These are phyloP conservation scores for Volucella bombylans DNA, from an alignment of 2,888 invertebrate genomes.

Conservation along the genomic window DNA sequence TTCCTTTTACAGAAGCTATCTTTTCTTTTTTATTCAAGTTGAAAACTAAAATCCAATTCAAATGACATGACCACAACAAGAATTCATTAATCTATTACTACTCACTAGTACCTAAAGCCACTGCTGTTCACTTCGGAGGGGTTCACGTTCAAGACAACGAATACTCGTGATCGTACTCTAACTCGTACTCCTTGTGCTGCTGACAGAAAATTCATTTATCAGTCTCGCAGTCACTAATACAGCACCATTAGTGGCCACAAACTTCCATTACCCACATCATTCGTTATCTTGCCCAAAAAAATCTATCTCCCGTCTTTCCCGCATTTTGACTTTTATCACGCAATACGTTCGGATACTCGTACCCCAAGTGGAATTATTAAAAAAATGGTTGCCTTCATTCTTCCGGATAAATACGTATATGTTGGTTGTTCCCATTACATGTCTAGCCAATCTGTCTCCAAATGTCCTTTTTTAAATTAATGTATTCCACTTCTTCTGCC, in stretches of 20 bases:
- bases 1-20: constrained; percentile 2
- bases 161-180: too few species aligned
- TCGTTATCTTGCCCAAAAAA: constrained; percentile 55
- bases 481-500: constrained; percentile 56
- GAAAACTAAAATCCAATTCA: constrained; percentile 26
- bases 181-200: constrained; percentile 42
- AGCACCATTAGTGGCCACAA: constrained; percentile 67
- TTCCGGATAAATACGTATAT: constrained; percentile 46
- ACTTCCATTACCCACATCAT: constrained; percentile 72
- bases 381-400: constrained; percentile 33
- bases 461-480: constrained; percentile 72
- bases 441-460: constrained; percentile 71
- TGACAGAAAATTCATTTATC: constrained; percentile 71
- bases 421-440: constrained; percentile 27
- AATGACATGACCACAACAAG: constrained; percentile 11
- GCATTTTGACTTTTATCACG: constrained; percentile 69
- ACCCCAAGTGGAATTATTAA: constrained; percentile 38
- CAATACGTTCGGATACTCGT: not conserved
- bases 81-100: constrained; percentile 53
- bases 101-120: not conserved
- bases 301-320: constrained; percentile 49
- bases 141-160: too few species aligned
- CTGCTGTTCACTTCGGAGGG: not conserved
- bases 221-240: constrained; percentile 55
- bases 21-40: constrained; percentile 7